These are phyloP conservation scores for Polypedilum pembai DNA, from an alignment of 1,140 invertebrate species.

Conservation along the genomic window DNA sequence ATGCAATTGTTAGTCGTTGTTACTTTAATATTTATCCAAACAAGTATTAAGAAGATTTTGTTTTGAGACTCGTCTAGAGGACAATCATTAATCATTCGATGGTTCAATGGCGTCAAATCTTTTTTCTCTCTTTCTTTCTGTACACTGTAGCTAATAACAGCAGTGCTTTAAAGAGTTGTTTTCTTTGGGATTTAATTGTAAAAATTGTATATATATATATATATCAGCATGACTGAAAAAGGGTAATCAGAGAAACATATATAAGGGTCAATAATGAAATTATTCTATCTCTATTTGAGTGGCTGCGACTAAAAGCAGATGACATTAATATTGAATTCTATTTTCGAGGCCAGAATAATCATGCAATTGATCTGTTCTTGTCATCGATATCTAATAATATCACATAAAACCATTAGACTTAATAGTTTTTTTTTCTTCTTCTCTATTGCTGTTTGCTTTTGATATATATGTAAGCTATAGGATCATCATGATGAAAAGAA, in stretches of 20 bases:
- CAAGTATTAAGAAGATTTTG: not conserved
- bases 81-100: slow-evolving; percentile 16
- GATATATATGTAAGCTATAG: too few relatives aligned
- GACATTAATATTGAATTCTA: slow-evolving; percentile 12
- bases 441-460: too few relatives aligned
- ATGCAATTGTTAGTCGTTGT: slow-evolving; percentile 2
- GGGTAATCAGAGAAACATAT: not conserved
- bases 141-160: not conserved
- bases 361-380: slow-evolving; percentile 17
- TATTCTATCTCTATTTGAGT: not conserved
- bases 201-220: not conserved
- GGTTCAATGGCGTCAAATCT: not conserved
- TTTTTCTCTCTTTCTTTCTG: not conserved
- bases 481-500: too few relatives aligned
- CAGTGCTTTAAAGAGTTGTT: not conserved
- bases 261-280: slow-evolving; percentile 4
- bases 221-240: slow-evolving; percentile 11
- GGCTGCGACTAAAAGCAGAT: not conserved
- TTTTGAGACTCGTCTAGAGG: not conserved
- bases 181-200: slow-evolving; percentile 6
- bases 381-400: slow-evolving; percentile 19
- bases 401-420: slow-evolving; percentile 12
- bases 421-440: not conserved
- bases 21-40: slow-evolving; percentile 19
- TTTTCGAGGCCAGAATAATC: not conserved